Percentiles rank a stretch among this genome's conserved stretches.
Evolutionary conservation across 2,888 invertebrate species (phyloP).

Genomic region (Lasioglossum morio): DNA sequence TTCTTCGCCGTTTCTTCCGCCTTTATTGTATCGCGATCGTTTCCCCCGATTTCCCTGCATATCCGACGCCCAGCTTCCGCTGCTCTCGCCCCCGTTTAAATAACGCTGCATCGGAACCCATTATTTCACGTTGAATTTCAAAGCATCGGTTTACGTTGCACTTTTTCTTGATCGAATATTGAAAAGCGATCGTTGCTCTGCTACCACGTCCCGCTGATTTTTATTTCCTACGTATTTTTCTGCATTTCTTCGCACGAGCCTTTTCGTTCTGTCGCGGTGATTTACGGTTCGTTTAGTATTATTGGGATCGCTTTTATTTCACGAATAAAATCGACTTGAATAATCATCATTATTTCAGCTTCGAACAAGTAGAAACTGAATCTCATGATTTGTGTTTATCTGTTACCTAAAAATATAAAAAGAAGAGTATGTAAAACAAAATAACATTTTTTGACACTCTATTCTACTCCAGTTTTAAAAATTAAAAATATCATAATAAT

Average conservation of each 20-base stretch:
- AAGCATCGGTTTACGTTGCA: slow-evolving; percentile 45
- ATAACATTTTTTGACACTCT: too few relatives aligned
- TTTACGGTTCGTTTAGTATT: slow-evolving; percentile 1
- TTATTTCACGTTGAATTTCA: slow-evolving; percentile 43
- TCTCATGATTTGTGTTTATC: too few relatives aligned
- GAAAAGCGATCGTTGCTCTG: background rate
- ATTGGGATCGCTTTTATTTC: background rate
- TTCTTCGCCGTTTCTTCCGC: background rate
- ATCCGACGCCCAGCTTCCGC: slow-evolving; percentile 11
- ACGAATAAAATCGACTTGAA: background rate
- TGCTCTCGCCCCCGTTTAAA: slow-evolving; percentile 31
- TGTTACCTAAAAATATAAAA: background rate
- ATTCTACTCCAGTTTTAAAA: too few relatives aligned
- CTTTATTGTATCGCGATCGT: slow-evolving; percentile 1
- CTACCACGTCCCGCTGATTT: background rate
- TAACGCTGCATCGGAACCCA: slow-evolving; percentile 21
- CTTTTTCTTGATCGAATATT: slow-evolving; percentile 30
- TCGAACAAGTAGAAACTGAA: background rate
- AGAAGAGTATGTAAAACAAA: background rate
- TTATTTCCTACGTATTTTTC: background rate
- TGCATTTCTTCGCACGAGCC: background rate
- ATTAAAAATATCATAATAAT: too few relatives aligned
- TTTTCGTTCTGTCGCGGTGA: background rate
- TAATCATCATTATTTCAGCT: background rate
- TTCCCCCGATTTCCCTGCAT: background rate